These are phyloP conservation scores for Lysandra bellargus DNA, from an alignment of 2,888 invertebrate species.

Conservation along the genomic window DNA sequence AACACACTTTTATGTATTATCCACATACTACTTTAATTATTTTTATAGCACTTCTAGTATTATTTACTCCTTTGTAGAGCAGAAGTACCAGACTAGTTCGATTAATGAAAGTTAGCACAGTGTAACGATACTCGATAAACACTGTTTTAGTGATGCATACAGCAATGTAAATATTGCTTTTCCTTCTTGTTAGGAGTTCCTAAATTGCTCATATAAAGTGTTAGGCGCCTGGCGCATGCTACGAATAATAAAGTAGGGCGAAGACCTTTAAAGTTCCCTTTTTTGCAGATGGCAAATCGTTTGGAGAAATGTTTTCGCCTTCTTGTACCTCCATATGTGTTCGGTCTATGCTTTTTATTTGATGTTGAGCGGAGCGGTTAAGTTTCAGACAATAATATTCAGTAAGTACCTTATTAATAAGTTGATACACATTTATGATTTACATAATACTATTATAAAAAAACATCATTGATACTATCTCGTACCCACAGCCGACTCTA, in stretches of 20 bases:
- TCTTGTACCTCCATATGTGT: constrained; percentile 84
- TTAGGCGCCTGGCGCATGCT: not conserved
- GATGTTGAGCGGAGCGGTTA: constrained; percentile 64
- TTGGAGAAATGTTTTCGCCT: constrained; percentile 89
- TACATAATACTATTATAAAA: too few species aligned
- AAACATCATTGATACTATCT: too few species aligned
- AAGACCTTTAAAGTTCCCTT: not conserved
- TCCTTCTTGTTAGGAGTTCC: not conserved
- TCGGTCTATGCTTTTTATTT: constrained; percentile 84
- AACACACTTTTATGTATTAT: too few species aligned
- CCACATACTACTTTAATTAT: not conserved
- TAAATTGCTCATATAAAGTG: not conserved
- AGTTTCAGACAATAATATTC: constrained; percentile 74
- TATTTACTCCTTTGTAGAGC: not conserved
- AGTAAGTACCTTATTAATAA: constrained; percentile 58
- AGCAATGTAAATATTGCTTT: not conserved
- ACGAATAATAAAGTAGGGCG: too few species aligned
- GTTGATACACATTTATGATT: too few species aligned
- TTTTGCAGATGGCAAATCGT: constrained; percentile 84
- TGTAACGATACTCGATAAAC: not conserved
- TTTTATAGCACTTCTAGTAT: not conserved
- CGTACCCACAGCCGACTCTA: too few species aligned
- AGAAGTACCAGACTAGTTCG: not conserved
- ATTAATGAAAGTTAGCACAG: not conserved
- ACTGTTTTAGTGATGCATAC: not conserved